Conservation (phyloP, 2,797 vertebrate species). For the Paedocypris micromegethes region DNA sequence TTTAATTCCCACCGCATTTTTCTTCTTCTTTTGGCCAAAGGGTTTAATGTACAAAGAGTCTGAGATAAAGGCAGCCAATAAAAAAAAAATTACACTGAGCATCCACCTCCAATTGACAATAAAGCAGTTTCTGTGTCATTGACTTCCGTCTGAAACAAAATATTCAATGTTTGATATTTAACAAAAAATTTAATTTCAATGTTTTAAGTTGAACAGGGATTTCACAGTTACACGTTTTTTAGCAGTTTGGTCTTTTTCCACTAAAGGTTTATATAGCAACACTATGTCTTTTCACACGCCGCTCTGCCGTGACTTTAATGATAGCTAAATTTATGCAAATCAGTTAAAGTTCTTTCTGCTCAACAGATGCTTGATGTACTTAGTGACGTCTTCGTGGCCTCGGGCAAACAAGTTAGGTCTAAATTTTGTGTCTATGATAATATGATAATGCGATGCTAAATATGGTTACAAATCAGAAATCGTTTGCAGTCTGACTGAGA, state of each 20-base stretch:
- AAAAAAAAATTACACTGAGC: background rate
- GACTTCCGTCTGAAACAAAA: background rate
- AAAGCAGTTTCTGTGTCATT: background rate
- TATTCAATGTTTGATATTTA: background rate
- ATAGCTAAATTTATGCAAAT: slow-evolving; percentile 16
- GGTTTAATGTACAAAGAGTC: slow-evolving; percentile 1
- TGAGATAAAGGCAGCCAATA: background rate
- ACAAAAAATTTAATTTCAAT: background rate
- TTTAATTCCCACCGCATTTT: background rate
- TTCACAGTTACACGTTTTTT: background rate
- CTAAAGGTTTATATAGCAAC: too few relatives aligned
- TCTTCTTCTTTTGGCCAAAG: background rate
- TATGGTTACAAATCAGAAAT: slow-evolving; percentile 18
- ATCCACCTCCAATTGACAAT: slow-evolving; percentile 1
- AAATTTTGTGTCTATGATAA: slow-evolving; percentile 25
- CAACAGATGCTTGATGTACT: slow-evolving; percentile 16
- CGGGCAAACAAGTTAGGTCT: slow-evolving; percentile 21
- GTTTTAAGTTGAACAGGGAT: background rate
- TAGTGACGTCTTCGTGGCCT: slow-evolving; percentile 7
- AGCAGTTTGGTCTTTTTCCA: too few relatives aligned
- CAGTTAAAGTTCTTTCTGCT: slow-evolving; percentile 33
- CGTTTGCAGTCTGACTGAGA: slow-evolving; percentile 1
- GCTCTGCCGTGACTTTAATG: slow-evolving; percentile 4
- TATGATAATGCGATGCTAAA: slow-evolving; percentile 25
- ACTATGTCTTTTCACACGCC: too few relatives aligned